Evolutionary conservation across 2,113 vertebrate genomes (phyloP).

Genomic region (Protomyctophum bolini): DNA sequence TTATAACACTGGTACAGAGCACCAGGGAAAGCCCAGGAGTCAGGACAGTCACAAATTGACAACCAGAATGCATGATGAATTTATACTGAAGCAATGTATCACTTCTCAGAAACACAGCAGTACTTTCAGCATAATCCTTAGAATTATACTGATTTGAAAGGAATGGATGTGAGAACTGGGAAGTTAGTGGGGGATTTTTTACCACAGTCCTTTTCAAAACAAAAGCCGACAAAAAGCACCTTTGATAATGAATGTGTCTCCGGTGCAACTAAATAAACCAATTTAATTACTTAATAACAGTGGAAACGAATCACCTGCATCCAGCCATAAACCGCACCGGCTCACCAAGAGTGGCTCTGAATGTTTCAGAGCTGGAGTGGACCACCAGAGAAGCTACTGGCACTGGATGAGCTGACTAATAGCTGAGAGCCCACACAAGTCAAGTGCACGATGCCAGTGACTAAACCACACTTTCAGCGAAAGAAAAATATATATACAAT

Average conservation of each 20-base stretch:
- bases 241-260: background rate
- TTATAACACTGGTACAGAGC: too few relatives aligned
- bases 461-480: background rate
- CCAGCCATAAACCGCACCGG: too few relatives aligned
- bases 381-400: too few relatives aligned
- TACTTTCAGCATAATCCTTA: background rate
- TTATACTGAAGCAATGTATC: background rate
- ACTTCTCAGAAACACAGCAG: background rate
- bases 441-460: background rate
- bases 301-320: too few relatives aligned
- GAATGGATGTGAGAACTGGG: background rate
- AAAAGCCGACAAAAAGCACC: background rate
- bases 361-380: too few relatives aligned
- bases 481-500: slow-evolving; percentile 30
- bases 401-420: too few relatives aligned
- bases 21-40: background rate
- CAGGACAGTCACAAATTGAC: background rate
- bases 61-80: background rate
- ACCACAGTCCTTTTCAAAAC: background rate
- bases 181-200: background rate
- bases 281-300: too few relatives aligned
- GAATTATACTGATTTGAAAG: background rate
- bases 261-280: slow-evolving; percentile 2
- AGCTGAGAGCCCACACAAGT: background rate
- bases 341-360: too few relatives aligned